Base-by-base conservation (phyloP, 2,797 vertebrate genomes). In the Lithobates pipiens region DNA sequence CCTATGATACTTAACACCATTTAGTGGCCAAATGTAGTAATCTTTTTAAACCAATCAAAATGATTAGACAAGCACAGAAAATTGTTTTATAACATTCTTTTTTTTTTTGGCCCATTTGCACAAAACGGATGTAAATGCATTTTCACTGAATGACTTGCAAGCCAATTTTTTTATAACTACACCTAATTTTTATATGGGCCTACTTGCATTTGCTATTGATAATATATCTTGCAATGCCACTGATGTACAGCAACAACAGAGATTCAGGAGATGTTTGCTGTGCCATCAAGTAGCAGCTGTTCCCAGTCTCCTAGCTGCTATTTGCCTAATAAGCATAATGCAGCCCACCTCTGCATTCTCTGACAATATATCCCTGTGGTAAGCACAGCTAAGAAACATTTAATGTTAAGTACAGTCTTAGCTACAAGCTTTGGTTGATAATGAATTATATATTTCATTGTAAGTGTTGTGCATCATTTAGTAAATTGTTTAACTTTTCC, bases 371-470 rank as follows among this genome's bases (percentile, higher is more conserved):
- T 76, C 88, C 10, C 74, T 36, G 39, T 86, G 34, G 81, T 83
- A 91, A 82, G 70, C 54, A 39, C 0, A 67, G 54, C 85, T 86
- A 74, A 85, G 81, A 88, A 67, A 76, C 82, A 3, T 76, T 85
- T 84, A 88, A 39, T 73, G 83, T 85, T 79, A 85, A 85, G 34
- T 25, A 44, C 68, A 10, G 50, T 90, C 83, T 89, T 84, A 25
- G 27, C 87, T 88, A 82, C n/a, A 77, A 75, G 72, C 25, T 21
- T 18, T 86, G 61, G 8, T 91, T 87, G 76, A 88, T 90, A 87
- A 91, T 89, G 89, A 89, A 90, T 91, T 90, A 85, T 91, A 88
- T 90, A 90, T 92, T 87, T 92, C 91, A 91, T 87, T 89, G 87
- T 90, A 93, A 90, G 91, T 91, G 80, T 57, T 76, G 77, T 73